Evolutionary conservation across 2,888 invertebrate species (phyloP).

Genomic region (Philopedon plagiatum): DNA sequence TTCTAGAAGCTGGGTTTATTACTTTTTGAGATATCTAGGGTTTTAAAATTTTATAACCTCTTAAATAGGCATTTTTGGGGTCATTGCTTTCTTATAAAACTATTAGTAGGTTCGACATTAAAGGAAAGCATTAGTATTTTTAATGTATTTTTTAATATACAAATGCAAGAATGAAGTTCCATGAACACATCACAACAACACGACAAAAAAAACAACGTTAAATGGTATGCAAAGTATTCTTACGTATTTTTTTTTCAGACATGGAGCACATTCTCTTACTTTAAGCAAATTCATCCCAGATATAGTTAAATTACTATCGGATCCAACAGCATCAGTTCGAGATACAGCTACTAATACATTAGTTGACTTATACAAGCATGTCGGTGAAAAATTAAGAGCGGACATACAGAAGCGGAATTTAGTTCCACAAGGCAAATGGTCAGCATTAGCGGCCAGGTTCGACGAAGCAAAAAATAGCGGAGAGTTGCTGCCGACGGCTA

Average conservation of each 20-base stretch:
- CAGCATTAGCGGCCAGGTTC: constrained; percentile 84
- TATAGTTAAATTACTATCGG: constrained; percentile 86
- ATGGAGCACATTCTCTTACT: constrained; percentile 87
- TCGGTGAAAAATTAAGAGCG: constrained; percentile 87
- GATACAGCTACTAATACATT: constrained; percentile 90
- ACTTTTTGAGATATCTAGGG: too few species aligned
- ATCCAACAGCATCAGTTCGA: constrained; percentile 88
- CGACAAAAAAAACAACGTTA: neutral
- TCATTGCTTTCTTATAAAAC: too few species aligned
- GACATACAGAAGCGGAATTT: constrained; percentile 88
- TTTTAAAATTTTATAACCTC: too few species aligned
- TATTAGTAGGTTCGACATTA: too few species aligned
- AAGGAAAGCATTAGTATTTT: too few species aligned
- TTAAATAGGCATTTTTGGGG: too few species aligned
- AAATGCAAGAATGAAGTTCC: too few species aligned
- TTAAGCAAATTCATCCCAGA: constrained; percentile 87
- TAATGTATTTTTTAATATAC: too few species aligned
- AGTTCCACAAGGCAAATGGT: constrained; percentile 81
- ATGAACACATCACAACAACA: too few species aligned
- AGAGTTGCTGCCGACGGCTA: constrained; percentile 80
- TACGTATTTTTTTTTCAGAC: constrained; percentile 72
- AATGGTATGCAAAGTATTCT: neutral
- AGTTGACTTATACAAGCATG: constrained; percentile 93
- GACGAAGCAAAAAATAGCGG: constrained; percentile 87
- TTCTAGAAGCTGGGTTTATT: too few species aligned